These are phyloP conservation scores for Ethmia dodecea DNA, from an alignment of 2,888 invertebrate species.

Conservation along the genomic window DNA sequence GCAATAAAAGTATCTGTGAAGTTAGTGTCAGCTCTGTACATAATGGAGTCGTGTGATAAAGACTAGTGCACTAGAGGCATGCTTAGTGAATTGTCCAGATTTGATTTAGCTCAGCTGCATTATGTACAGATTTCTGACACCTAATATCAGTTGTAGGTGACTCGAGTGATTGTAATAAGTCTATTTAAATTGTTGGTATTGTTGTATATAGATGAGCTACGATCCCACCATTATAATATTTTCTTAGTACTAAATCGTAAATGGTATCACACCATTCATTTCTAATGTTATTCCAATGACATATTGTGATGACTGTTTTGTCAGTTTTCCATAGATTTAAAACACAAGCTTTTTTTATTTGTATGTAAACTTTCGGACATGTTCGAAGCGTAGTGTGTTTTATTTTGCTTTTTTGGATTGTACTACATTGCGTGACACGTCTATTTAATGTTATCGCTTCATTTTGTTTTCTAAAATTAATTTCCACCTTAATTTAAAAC, in stretches of 20 bases:
- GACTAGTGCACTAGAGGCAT: not conserved
- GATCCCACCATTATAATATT: conserved; percentile 75
- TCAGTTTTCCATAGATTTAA: conserved; percentile 62
- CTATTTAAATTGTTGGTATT: conserved; percentile 70
- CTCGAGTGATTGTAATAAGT: conserved; percentile 71
- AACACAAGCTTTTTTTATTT: conserved; percentile 44
- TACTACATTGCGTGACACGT: conserved; percentile 36
- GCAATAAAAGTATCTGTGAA: conserved; percentile 61
- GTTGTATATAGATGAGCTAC: conserved; percentile 75
- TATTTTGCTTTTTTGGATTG: conserved; percentile 49
- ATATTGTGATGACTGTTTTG: conserved; percentile 63
- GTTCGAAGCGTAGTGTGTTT: conserved; percentile 37
- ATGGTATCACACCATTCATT: conserved; percentile 59
- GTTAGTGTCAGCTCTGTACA: conserved; percentile 40
- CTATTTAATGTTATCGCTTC: conserved; percentile 23
- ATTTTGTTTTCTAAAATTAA: conserved; percentile 1
- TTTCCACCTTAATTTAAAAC: conserved; percentile 5
- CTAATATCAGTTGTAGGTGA: conserved; percentile 55
- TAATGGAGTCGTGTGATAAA: conserved; percentile 5
- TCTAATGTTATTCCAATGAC: conserved; percentile 67
- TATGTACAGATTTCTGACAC: conserved; percentile 34
- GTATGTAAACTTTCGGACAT: conserved; percentile 45
- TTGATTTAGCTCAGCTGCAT: too few relatives aligned
- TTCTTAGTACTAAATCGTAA: conserved; percentile 71
- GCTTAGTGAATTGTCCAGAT: too few relatives aligned